Conservation (phyloP, 2,888 invertebrate genomes). For the Glaucopsyche alexis region DNA sequence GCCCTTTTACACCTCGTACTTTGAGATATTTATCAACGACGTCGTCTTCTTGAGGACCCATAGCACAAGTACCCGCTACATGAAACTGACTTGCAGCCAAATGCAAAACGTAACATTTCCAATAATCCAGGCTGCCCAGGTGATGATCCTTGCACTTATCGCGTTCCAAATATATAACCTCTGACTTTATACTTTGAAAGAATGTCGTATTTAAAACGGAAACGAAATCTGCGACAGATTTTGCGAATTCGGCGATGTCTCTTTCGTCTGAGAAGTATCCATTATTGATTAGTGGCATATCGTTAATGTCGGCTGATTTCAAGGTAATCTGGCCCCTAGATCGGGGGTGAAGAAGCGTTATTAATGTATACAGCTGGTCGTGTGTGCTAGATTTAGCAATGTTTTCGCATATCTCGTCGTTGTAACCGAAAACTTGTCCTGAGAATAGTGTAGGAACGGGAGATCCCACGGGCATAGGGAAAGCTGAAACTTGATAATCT, state of each 20-base stretch:
- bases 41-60: slow-evolving; percentile 50
- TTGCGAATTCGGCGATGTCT: slow-evolving; percentile 46
- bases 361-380: slow-evolving; percentile 42
- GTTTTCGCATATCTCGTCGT: slow-evolving; percentile 45
- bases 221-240: slow-evolving; percentile 43
- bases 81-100: slow-evolving; percentile 52
- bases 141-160: slow-evolving; percentile 45
- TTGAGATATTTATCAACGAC: slow-evolving; percentile 54
- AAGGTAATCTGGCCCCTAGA: slow-evolving; percentile 53
- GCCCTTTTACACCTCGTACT: slow-evolving; percentile 75
- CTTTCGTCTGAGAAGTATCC: slow-evolving; percentile 47
- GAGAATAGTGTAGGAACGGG: slow-evolving; percentile 46
- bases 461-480: slow-evolving; percentile 44
- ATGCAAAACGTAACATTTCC: slow-evolving; percentile 55
- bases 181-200: slow-evolving; percentile 40
- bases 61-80: slow-evolving; percentile 53
- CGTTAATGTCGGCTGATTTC: slow-evolving; percentile 47
- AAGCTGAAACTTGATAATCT: slow-evolving; percentile 51
- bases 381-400: slow-evolving; percentile 41
- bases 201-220: slow-evolving; percentile 43
- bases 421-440: slow-evolving; percentile 43
- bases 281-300: slow-evolving; percentile 46
- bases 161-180: slow-evolving; percentile 45
- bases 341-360: slow-evolving; percentile 50
- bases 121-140: slow-evolving; percentile 53